These are phyloP conservation scores for Spodoptera litura DNA, from an alignment of 1,140 invertebrate species.

Conservation along the genomic window DNA sequence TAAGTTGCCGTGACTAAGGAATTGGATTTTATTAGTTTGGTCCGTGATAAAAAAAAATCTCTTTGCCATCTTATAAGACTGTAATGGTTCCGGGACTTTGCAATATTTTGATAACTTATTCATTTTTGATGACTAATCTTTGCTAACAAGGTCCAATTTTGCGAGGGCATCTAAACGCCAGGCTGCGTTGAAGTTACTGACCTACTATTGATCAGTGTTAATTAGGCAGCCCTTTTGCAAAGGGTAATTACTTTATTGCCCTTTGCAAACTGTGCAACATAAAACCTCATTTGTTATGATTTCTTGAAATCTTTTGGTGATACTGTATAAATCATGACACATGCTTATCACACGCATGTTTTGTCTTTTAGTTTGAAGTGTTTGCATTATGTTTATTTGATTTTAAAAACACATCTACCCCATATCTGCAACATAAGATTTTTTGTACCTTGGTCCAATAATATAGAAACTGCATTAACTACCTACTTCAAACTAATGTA, in stretches of 20 bases:
- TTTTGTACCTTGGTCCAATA: no score
- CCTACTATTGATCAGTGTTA: slow-evolving; percentile 46
- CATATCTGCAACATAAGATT: neutral
- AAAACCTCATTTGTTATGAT: slow-evolving; percentile 7
- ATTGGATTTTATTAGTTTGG: slow-evolving; percentile 39
- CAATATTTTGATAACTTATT: slow-evolving; percentile 46
- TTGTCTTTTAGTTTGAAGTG: neutral
- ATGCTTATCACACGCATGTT: no score
- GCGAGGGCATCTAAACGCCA: slow-evolving; percentile 59
- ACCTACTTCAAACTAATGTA: no score
- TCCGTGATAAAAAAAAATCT: slow-evolving; percentile 14
- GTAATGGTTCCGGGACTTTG: slow-evolving; percentile 12
- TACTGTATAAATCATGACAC: no score
- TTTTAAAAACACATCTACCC: neutral
- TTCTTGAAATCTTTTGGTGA: neutral
- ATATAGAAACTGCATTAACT: neutral
- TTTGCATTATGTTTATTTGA: neutral
- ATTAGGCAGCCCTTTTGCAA: slow-evolving; percentile 41
- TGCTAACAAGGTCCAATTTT: slow-evolving; percentile 77
- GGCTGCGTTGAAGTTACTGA: slow-evolving; percentile 46
- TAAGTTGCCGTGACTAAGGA: slow-evolving; percentile 40
- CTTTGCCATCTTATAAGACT: neutral
- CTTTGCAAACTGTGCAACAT: neutral
- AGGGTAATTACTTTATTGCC: slow-evolving; percentile 14
- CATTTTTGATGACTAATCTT: slow-evolving; percentile 80